These are phyloP conservation scores for Tringa solitaria DNA, from an alignment of 2,113 vertebrate species.

Conservation along the genomic window DNA sequence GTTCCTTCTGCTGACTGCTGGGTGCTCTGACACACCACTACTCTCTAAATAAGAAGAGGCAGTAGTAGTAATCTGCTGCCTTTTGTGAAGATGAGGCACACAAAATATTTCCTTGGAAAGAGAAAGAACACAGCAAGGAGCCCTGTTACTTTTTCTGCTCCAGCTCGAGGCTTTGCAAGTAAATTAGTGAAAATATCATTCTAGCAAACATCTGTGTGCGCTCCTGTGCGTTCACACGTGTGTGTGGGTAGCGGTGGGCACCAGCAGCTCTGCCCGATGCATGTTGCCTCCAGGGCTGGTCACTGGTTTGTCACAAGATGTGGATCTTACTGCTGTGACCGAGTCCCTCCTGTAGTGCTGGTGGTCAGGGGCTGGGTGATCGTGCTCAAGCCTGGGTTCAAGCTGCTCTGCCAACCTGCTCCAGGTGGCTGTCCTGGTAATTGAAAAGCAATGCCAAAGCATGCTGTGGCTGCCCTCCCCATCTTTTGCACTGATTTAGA, in stretches of 20 bases:
- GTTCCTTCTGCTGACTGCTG: not conserved
- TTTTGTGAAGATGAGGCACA: not conserved
- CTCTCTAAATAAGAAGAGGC: not conserved
- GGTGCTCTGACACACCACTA: not conserved
- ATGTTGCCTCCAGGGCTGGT: not conserved
- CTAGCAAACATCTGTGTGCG: not conserved
- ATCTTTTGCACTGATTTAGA: not conserved
- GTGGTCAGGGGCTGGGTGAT: not conserved
- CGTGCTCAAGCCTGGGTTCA: not conserved
- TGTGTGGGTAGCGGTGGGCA: not conserved
- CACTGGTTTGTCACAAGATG: not conserved
- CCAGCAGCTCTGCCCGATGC: fast-evolving
- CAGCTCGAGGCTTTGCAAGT: not conserved
- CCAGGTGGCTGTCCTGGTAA: not conserved
- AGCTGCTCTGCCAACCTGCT: not conserved
- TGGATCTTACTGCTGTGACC: not conserved
- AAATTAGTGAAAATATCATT: not conserved
- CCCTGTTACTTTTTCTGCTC: not conserved
- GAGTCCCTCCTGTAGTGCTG: fast-evolving
- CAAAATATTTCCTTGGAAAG: not conserved
- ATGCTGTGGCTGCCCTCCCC: not conserved
- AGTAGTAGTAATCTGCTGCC: not conserved
- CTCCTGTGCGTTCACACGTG: not conserved
- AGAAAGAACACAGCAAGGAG: not conserved
- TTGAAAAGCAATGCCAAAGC: not conserved